Conservation (phyloP, 2,113 vertebrate genomes). For the Caranx melampygus region DNA sequence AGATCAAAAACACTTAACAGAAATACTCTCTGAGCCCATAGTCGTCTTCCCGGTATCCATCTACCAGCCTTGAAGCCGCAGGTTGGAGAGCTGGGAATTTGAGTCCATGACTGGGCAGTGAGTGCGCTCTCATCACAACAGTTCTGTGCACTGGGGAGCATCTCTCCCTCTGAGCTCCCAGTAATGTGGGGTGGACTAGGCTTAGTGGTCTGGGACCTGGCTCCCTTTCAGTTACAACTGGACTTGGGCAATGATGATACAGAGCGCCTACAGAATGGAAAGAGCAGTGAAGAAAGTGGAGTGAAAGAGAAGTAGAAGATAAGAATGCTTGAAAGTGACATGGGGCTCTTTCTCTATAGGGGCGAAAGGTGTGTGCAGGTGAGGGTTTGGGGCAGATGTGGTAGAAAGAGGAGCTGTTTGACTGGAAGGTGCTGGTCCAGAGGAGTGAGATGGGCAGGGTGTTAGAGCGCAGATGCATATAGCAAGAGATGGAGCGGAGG, state of each 20-base stretch:
- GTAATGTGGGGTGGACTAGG: conserved; percentile 65
- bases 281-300: conserved; percentile 67
- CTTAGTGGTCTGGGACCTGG: conserved; percentile 65
- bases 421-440: conserved; percentile 49
- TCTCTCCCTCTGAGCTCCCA: conserved; percentile 59
- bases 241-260: conserved; percentile 73
- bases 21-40: conserved; percentile 64
- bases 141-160: conserved; percentile 58
- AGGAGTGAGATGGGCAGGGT: conserved; percentile 48
- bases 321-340: conserved; percentile 49
- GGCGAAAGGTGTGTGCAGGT: conserved; percentile 15
- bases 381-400: conserved; percentile 29
- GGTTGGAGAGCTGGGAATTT: conserved; percentile 52
- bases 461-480: conserved; percentile 71
- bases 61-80: conserved; percentile 43
- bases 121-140: conserved; percentile 67
- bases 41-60: conserved; percentile 50
- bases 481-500: conserved; percentile 50
- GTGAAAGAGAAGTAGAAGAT: conserved; percentile 53
- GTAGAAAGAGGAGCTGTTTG: conserved; percentile 31
- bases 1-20: conserved; percentile 55
- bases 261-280: conserved; percentile 72
- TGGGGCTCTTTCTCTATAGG: conserved; percentile 1
- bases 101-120: conserved; percentile 66
- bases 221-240: conserved; percentile 66